phyloP scores from a whole-genome alignment of 1,140 invertebrate genomes.

The Papilio machaon region DNA sequence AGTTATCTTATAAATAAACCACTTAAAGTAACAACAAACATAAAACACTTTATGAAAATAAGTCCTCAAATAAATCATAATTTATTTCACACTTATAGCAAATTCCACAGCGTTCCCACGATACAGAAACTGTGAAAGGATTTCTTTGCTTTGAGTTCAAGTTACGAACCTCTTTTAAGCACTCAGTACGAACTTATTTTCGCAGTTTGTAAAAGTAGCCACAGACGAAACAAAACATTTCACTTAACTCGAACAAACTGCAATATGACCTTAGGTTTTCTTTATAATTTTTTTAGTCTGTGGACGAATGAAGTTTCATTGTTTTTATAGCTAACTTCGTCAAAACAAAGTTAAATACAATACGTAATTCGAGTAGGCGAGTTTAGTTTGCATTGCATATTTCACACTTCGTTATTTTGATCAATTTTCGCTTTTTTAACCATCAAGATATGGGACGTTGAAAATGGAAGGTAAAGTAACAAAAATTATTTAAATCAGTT shows the following conservation, averaged over 20 bases:
- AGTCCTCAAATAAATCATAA: neutral
- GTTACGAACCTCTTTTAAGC: conserved; percentile 33
- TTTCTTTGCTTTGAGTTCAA: conserved; percentile 35
- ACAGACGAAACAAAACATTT: conserved; percentile 28
- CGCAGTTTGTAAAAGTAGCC: conserved; percentile 22
- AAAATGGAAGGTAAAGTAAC: no score
- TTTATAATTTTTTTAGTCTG: conserved; percentile 21
- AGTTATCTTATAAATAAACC: neutral
- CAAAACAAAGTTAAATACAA: conserved; percentile 34
- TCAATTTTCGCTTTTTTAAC: neutral
- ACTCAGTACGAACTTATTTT: conserved; percentile 29
- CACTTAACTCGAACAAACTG: neutral
- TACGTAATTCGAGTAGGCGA: conserved; percentile 27
- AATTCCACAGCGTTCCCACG: conserved; percentile 38
- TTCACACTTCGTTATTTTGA: neutral
- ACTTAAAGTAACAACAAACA: neutral
- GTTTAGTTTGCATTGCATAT: conserved; percentile 6
- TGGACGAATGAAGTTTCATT: neutral
- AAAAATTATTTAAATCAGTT: no score
- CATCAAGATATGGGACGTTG: neutral
- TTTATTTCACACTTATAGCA: conserved; percentile 29
- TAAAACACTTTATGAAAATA: conserved; percentile 1
- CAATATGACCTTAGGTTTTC: neutral
- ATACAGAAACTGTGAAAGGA: conserved; percentile 39
- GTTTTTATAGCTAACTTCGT: conserved; percentile 31